These are phyloP conservation scores for Nipponacmea schrenckii DNA, from an alignment of 2,888 invertebrate genomes.

Conservation along the genomic window DNA sequence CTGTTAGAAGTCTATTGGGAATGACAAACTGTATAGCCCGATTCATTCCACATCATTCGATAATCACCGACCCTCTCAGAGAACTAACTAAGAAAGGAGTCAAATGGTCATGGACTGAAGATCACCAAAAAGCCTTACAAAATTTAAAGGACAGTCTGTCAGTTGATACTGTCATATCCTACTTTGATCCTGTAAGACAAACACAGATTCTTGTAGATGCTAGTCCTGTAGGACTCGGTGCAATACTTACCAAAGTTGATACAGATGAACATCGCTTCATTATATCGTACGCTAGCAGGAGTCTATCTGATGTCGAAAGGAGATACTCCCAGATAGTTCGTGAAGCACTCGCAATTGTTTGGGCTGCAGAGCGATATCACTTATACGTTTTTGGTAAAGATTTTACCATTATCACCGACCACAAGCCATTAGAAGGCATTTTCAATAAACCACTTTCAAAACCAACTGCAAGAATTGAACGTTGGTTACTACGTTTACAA, in stretches of 20 bases:
- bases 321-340: constrained; percentile 49
- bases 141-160: constrained; percentile 30
- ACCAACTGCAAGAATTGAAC: constrained; percentile 34
- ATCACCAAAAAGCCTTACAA: constrained; percentile 27
- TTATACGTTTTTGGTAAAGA: constrained; percentile 45
- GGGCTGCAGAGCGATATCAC: constrained; percentile 50
- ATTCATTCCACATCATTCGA: constrained; percentile 33
- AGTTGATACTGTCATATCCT: constrained; percentile 30
- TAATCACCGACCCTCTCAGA: constrained; percentile 35
- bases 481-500: constrained; percentile 32
- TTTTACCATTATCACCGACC: constrained; percentile 45
- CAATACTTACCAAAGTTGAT: constrained; percentile 36
- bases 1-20: constrained; percentile 22
- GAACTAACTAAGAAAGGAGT: constrained; percentile 31
- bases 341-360: constrained; percentile 46
- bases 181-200: constrained; percentile 27
- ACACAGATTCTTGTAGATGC: constrained; percentile 43
- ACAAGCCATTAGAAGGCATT: constrained; percentile 51
- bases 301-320: constrained; percentile 38
- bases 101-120: constrained; percentile 28
- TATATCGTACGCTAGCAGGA: constrained; percentile 25
- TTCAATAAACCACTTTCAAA: constrained; percentile 41
- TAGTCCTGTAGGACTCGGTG: constrained; percentile 41
- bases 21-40: constrained; percentile 28
- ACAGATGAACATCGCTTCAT: constrained; percentile 36